Conservation (phyloP, 2,797 vertebrate genomes). For the Hemitrygon akajei region DNA sequence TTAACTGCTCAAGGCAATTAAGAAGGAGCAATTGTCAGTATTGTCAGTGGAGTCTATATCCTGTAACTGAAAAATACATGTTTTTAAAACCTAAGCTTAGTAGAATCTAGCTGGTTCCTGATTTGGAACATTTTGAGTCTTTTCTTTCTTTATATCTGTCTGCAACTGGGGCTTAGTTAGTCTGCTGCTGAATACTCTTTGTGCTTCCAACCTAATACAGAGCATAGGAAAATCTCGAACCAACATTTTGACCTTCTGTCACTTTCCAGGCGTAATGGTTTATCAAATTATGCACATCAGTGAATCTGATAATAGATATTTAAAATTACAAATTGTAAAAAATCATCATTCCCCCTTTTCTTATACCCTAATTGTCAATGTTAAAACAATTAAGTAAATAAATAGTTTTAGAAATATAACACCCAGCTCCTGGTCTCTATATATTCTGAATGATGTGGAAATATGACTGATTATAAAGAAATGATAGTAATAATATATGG, state of each 20-base stretch:
- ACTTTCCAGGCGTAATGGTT: background rate
- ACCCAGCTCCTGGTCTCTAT: background rate
- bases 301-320: slow-evolving; percentile 22
- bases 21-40: too few relatives aligned
- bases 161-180: too few relatives aligned
- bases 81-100: background rate
- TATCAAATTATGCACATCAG: slow-evolving; percentile 16
- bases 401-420: slow-evolving; percentile 7
- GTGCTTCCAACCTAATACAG: background rate
- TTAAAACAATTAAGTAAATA: slow-evolving; percentile 14
- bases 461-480: slow-evolving; percentile 11
- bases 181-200: background rate
- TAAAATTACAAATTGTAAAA: slow-evolving; percentile 20
- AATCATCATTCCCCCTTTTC: background rate
- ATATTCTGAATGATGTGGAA: slow-evolving; percentile 19
- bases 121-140: background rate
- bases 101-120: background rate
- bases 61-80: too few relatives aligned
- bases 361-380: slow-evolving; percentile 7
- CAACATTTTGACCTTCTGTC: background rate
- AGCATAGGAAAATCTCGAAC: background rate
- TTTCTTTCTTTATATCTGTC: background rate
- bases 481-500: slow-evolving; percentile 27
- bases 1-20: too few relatives aligned
- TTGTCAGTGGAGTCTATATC: too few relatives aligned